Base-by-base conservation (phyloP, 2,888 invertebrate species). In the Drosophila falleni region DNA sequence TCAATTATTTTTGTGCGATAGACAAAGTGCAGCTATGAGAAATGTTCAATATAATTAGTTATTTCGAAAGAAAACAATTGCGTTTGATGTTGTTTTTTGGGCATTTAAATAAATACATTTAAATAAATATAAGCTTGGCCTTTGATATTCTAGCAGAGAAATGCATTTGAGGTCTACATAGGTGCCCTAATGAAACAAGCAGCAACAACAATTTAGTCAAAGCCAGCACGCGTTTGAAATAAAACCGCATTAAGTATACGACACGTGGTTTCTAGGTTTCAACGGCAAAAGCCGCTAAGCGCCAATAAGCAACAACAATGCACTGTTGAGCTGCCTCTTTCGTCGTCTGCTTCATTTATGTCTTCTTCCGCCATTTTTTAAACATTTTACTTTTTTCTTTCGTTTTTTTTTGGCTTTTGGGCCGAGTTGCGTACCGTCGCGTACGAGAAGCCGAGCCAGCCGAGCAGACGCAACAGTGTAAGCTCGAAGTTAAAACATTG, bases 221-320 rank as follows among this genome's bases (percentile, higher is more conserved):
- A 37, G 46, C 19, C 61, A 75, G 80, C 81, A 85, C 83, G 85
- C 81, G 72, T 68, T 71, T 69, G 75, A 86, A 83, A 83, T 84
- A 81, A 84, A 81, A 75, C 59, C 78, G 58, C 76, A 79, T 89
- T 88, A 87, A 81, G 89, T 66, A 89, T 87, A 86, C 87, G 89
- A 80, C 87, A 72, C 77, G 75, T 86, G 80, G 80, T 73, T 62
- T 63, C 50, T 51, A 56, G 65, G n/a, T n/a, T n/a, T n/a, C n/a
- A n/a, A n/a, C n/a, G n/a, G 74, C 82, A 82, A 77, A 72, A 61
- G 44, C 61, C 51, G 54, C 49, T 50, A 69, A 65, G 65, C 54
- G 64, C 46, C 56, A 53, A 44, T 19, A 19, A 11, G 10, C 66
- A 63, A 60, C 73, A 74, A 74, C 76, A 70, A 49, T 49, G 26